These are phyloP conservation scores for Serinus canaria DNA, from an alignment of 2,113 vertebrate species.

Conservation along the genomic window DNA sequence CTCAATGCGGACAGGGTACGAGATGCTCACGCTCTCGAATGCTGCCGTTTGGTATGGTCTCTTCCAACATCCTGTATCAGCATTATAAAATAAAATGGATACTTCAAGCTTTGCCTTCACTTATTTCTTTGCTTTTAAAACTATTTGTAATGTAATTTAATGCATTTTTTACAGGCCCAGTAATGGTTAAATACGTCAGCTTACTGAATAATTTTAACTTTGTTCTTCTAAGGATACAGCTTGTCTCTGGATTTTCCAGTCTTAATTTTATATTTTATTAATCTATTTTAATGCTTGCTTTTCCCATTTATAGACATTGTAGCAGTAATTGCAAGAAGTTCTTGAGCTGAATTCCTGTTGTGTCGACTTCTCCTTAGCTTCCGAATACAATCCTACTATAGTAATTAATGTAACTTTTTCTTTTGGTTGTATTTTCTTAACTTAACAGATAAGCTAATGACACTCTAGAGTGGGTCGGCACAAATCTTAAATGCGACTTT, in stretches of 20 bases:
- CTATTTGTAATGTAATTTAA: constrained; percentile 92
- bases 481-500: constrained; percentile 60
- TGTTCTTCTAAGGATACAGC: constrained; percentile 99
- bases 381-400: constrained; percentile 64
- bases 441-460: constrained; percentile 67
- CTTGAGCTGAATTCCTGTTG: constrained; percentile 98
- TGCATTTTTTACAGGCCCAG: constrained; percentile 99
- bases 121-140: constrained; percentile 89
- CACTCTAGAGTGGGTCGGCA: constrained; percentile 57
- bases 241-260: constrained; percentile 99
- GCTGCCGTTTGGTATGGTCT: constrained; percentile 99
- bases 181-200: constrained; percentile 95
- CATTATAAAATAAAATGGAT: constrained; percentile 97
- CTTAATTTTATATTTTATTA: constrained; percentile 94
- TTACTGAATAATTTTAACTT: constrained; percentile 96
- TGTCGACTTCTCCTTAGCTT: constrained; percentile 78
- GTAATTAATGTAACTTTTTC: constrained; percentile 68
- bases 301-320: constrained; percentile 95
- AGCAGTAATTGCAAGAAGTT: constrained; percentile 95
- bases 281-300: constrained; percentile 99
- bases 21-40: constrained; percentile 99
- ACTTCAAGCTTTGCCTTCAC: constrained; percentile 96
- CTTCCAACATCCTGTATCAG: constrained; percentile 99
- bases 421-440: constrained; percentile 69
- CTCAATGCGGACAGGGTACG: constrained; percentile 99